phyloP scores from a whole-genome alignment of 2,797 vertebrate species.

The Otolemur crassicaudatus region DNA sequence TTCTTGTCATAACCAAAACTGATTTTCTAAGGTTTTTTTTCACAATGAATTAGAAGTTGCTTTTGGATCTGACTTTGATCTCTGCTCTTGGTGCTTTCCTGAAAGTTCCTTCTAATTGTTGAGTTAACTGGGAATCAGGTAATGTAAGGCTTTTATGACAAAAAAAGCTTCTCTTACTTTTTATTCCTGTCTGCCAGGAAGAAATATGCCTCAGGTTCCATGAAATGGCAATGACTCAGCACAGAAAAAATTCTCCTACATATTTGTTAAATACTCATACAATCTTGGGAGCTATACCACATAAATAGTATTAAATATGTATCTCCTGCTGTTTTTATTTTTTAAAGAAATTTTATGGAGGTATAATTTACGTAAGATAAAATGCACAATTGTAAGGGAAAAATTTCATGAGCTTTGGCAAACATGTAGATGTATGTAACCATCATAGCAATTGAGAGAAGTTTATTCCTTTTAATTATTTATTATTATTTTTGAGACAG shows the following conservation, averaged over 20 bases:
- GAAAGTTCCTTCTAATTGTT: conserved; percentile 8
- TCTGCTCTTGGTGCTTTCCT: neutral
- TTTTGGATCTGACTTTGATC: conserved; percentile 31
- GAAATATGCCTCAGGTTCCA: neutral
- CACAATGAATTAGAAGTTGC: conserved; percentile 7
- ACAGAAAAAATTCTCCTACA: neutral
- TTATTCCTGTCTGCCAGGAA: neutral
- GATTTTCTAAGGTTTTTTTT: conserved; percentile 54
- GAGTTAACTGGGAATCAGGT: neutral
- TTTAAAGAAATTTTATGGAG: neutral
- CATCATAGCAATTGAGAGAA: neutral
- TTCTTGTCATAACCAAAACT: neutral
- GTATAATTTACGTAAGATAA: neutral
- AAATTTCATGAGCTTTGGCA: neutral
- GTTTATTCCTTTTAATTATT: neutral
- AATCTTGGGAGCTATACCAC: neutral
- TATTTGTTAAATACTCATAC: neutral
- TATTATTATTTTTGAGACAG: no score
- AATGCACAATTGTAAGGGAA: neutral
- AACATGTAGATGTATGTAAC: neutral
- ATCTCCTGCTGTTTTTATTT: conserved; percentile 1
- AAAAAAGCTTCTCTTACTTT: neutral
- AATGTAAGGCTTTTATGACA: neutral
- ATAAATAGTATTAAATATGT: neutral
- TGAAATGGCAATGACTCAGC: neutral